Evolutionary conservation across 2,797 vertebrate species (phyloP), one percentile per base, ranked within the genome.

Genomic region (Platalea minor): DNA sequence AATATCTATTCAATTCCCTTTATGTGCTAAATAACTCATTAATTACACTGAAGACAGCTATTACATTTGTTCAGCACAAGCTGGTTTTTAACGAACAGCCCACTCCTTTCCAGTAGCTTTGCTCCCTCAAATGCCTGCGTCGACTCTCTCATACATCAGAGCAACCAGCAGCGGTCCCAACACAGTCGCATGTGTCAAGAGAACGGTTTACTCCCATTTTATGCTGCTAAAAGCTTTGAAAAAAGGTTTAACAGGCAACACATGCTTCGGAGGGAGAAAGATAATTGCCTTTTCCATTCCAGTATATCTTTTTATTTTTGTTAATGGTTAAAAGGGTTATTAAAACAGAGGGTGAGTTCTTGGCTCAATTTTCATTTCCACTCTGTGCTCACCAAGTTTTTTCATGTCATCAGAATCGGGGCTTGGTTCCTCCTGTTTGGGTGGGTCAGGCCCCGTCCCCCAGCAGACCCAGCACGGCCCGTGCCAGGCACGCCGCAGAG

Each of bases 141-240:
- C 8, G 0, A 18, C 18, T 20, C 59, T 13, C 39, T 33, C 33
- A 1, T 2, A 11, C 26, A 59, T 6, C 67, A 56, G 29, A 73
- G 45, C 46, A 19, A 57, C 18, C 21, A 45, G 61, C 53, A 13
- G 16, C 0, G 2, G 17, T 8, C 45, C 74, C 45, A 51, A 12
- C 41, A 19, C 1, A 18, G 12, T 5, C 3, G 0, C 10, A 3
- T 2, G 13, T n/a, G 50, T 11, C 2, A 0, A 50, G 33, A 57
- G n/a, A 60, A 53, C 0, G 0, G 14, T 37, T 60, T 65, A 6
- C 31, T 65, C 67, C 29, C 24, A 33, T 43, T 53, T 53, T 31
- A 26, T 29, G 21, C 59, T 33, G 15, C n/a, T 39, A 20, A 85
- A 82, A 70, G 31, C 21, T 43, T 41, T 41, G n/a, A 21, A 31